These are phyloP conservation scores for Axinella damicornis DNA, from an alignment of 37 sponge, comb jelly and placozoan genomes.

Conservation along the genomic window DNA sequence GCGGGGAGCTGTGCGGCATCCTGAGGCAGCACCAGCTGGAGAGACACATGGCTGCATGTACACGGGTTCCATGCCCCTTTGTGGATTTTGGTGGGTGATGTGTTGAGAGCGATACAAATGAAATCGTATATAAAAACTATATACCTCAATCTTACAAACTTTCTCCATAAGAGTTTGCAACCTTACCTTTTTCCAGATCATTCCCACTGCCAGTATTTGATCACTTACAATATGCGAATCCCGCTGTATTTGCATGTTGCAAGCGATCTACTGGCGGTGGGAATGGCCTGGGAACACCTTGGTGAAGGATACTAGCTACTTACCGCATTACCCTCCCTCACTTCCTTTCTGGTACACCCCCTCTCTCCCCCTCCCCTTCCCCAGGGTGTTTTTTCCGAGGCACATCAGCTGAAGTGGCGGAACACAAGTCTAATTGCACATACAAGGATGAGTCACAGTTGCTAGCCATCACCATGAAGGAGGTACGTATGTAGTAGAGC, in stretches of 20 bases:
- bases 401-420: constrained; percentile 37
- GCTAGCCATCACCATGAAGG: constrained; percentile 66
- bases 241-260: too few relatives aligned
- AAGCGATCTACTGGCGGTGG: too few relatives aligned
- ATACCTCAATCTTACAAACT: neutral
- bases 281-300: too few relatives aligned
- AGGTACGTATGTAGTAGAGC: constrained; percentile 35
- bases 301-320: too few relatives aligned
- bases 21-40: constrained; percentile 69
- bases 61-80: constrained; percentile 64
- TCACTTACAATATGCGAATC: too few relatives aligned
- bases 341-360: too few relatives aligned
- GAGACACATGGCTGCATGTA: constrained; percentile 60
- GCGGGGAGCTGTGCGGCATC: constrained; percentile 69
- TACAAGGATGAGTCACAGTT: constrained; percentile 72
- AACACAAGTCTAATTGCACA: constrained; percentile 64
- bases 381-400: constrained; percentile 76
- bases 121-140: too few relatives aligned
- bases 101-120: too few relatives aligned
- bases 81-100: constrained; percentile 62
- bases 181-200: too few relatives aligned
- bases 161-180: neutral
- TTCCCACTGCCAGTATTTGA: too few relatives aligned
- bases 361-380: neutral
- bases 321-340: too few relatives aligned